A percentile compares a stretch with the other conserved stretches of the same genome.
Conservation (phyloP, 2,888 invertebrate species). For the Asteroscopus sphinx region DNA sequence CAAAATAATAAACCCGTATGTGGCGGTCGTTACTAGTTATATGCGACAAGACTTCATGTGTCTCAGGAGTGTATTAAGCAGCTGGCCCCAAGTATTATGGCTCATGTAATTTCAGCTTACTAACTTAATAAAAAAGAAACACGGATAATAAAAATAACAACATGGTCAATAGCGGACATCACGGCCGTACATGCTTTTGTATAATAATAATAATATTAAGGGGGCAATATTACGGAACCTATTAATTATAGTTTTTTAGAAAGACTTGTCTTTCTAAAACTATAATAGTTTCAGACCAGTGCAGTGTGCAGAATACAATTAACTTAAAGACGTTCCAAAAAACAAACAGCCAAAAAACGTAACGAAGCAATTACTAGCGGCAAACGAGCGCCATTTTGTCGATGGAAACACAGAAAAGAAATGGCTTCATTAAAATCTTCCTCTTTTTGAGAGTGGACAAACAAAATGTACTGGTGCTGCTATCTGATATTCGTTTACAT, state of each 20-base stretch:
- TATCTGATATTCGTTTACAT: conserved; percentile 29
- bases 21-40: too few relatives aligned
- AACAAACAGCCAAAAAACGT: conserved; percentile 71
- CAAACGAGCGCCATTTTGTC: conserved; percentile 65
- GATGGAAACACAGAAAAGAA: conserved; percentile 65
- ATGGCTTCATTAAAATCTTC: conserved; percentile 70
- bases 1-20: too few relatives aligned
- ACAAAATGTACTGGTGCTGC: conserved; percentile 36
- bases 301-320: conserved; percentile 52
- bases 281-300: too few relatives aligned
- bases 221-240: conserved; percentile 41
- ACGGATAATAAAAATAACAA: not conserved
- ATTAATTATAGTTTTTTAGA: conserved; percentile 16
- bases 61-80: conserved; percentile 24
- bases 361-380: conserved; percentile 77
- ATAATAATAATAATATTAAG: conserved; percentile 10
- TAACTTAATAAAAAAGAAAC: conserved; percentile 18
- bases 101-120: conserved; percentile 10
- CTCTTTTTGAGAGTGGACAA: conserved; percentile 56
- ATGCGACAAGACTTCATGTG: conserved; percentile 1
- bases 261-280: too few relatives aligned
- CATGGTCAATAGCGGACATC: conserved; percentile 1
- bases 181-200: not conserved
- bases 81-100: conserved; percentile 17
- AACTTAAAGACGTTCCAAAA: conserved; percentile 64